A percentile compares a stretch with the other conserved stretches of the same genome.
These are phyloP conservation scores for Anoplolepis gracilipes DNA, from an alignment of 1,140 invertebrate genomes.

Conservation along the genomic window DNA sequence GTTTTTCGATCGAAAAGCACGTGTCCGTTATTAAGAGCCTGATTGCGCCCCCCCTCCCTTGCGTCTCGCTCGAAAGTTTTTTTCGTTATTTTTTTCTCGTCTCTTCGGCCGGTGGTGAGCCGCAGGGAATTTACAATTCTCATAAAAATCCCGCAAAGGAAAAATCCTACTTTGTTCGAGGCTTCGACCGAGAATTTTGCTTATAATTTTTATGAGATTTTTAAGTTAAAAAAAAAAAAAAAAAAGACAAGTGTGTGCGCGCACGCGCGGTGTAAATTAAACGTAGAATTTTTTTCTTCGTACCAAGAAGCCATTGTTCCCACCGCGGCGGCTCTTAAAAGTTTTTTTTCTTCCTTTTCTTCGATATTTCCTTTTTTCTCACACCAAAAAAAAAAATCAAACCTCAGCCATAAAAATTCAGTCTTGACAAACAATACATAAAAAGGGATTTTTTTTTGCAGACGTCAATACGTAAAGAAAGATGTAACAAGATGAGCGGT, in stretches of 20 bases:
- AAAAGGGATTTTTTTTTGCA: conserved; percentile 34
- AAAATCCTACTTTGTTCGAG: conserved; percentile 57
- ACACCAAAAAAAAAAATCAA: conserved; percentile 72
- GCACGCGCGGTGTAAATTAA: neutral
- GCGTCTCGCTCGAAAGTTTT: conserved; percentile 27
- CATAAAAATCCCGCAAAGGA: conserved; percentile 71
- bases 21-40: conserved; percentile 53
- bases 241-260: conserved; percentile 51
- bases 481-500: conserved; percentile 16
- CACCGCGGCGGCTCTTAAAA: neutral
- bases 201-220: conserved; percentile 78
- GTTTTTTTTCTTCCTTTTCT: conserved; percentile 9
- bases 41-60: conserved; percentile 31
- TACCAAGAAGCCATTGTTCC: conserved; percentile 32
- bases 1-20: conserved; percentile 58
- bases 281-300: conserved; percentile 48
- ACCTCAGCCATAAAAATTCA: conserved; percentile 63
- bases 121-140: conserved; percentile 69
- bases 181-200: conserved; percentile 22
- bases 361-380: conserved; percentile 68
- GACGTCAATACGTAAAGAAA: conserved; percentile 52
- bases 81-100: conserved; percentile 17
- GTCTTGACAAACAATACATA: neutral
- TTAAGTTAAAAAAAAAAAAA: conserved; percentile 19
- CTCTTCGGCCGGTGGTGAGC: conserved; percentile 29